Percentiles rank a stretch among this genome's conserved stretches.
Conservation (phyloP, 2,888 invertebrate genomes). For the Phaonia tiefii region DNA sequence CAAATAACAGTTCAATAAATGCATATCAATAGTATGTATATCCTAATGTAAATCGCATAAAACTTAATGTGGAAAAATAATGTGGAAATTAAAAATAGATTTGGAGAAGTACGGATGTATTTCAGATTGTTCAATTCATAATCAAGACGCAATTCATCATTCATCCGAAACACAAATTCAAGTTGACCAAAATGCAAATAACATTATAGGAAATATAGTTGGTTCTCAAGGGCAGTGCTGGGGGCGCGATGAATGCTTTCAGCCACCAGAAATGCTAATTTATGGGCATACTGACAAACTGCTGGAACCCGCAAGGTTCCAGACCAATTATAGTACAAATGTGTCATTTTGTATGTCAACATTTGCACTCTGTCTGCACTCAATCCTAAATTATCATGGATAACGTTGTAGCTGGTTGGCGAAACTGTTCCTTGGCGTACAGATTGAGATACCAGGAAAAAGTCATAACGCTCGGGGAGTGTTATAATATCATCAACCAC, state of each 20-base stretch:
- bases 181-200: no score
- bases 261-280: slow-evolving; percentile 92
- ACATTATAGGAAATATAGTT: slow-evolving; percentile 86
- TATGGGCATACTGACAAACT: slow-evolving; percentile 97
- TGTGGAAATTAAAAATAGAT: no score
- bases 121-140: no score
- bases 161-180: no score
- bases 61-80: no score
- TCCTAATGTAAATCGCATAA: no score
- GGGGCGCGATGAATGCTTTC: slow-evolving; percentile 89
- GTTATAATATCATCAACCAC: slow-evolving; percentile 93
- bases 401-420: slow-evolving; percentile 94
- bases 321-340: slow-evolving; percentile 96
- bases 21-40: no score
- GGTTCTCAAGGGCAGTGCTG: slow-evolving; percentile 83
- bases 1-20: no score
- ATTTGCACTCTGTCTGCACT: slow-evolving; percentile 89
- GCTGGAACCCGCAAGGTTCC: slow-evolving; percentile 93
- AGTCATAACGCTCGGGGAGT: slow-evolving; percentile 91
- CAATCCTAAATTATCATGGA: slow-evolving; percentile 87
- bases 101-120: no score
- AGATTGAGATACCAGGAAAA: slow-evolving; percentile 93
- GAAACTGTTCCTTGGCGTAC: slow-evolving; percentile 94
- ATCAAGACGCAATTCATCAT: no score
- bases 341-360: slow-evolving; percentile 91